Conservation (phyloP, 2,888 invertebrate species). For the Sphaeridia pumilis region DNA sequence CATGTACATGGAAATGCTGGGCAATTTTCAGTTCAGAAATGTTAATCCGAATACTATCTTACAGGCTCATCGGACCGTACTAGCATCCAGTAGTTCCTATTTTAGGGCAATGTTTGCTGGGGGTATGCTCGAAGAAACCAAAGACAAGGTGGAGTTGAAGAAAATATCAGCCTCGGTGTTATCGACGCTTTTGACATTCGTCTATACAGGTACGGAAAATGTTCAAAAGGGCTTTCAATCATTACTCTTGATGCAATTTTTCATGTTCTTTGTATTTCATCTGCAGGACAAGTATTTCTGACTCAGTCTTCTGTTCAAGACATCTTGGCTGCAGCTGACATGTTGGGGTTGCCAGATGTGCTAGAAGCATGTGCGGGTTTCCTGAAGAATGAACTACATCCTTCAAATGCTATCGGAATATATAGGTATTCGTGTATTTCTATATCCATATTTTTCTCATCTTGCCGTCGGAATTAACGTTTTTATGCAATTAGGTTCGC, state of each 20-base stretch:
- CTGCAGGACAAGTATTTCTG: conserved; percentile 52
- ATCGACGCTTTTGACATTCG: conserved; percentile 67
- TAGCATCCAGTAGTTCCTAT: conserved; percentile 81
- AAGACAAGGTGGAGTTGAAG: conserved; percentile 66
- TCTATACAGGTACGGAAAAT: conserved; percentile 62
- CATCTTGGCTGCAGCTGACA: conserved; percentile 76
- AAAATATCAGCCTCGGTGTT: conserved; percentile 64
- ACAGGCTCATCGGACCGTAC: conserved; percentile 71
- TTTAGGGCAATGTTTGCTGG: conserved; percentile 89
- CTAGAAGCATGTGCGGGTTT: conserved; percentile 74
- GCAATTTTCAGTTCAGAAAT: neutral
- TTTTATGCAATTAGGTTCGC: conserved; percentile 56
- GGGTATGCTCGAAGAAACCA: conserved; percentile 68
- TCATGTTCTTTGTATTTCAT: no score
- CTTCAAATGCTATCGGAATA: conserved; percentile 78
- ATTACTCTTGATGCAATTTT: neutral
- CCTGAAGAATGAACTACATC: conserved; percentile 69
- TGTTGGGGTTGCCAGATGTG: conserved; percentile 74
- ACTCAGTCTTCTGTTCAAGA: conserved; percentile 76
- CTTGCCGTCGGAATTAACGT: neutral
- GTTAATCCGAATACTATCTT: neutral
- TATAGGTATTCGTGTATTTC: conserved; percentile 47
- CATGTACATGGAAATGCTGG: neutral
- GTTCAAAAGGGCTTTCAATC: neutral
- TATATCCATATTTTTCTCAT: neutral